Evolutionary conservation across 2,888 invertebrate genomes (phyloP).

Genomic region (Luperina nickerlii): DNA sequence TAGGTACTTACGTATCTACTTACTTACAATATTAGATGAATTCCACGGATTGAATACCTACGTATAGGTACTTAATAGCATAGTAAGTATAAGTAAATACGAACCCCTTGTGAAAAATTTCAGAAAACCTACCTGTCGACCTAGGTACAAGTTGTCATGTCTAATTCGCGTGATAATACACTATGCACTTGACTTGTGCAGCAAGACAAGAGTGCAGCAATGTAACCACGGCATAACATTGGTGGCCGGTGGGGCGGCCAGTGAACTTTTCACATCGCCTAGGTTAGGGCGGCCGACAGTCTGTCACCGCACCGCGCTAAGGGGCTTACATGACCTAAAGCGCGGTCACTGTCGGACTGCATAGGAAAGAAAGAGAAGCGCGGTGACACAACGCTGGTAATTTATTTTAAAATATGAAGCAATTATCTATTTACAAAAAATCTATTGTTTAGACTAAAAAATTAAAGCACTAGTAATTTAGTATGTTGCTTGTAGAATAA

Average conservation of each 20-base stretch:
- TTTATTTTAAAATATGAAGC: too few relatives aligned
- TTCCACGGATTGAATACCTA: constrained; percentile 53
- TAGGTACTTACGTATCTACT: constrained; percentile 65
- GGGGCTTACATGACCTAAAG: not conserved
- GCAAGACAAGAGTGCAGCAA: constrained; percentile 37
- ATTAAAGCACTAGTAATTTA: too few relatives aligned
- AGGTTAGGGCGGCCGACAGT: constrained; percentile 54
- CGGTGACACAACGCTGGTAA: too few relatives aligned
- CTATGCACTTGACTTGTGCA: constrained; percentile 16
- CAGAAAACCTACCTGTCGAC: not conserved
- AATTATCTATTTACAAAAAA: too few relatives aligned
- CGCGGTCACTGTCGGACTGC: not conserved
- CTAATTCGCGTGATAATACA: constrained; percentile 14
- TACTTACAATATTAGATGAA: constrained; percentile 79
- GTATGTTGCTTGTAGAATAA: too few relatives aligned
- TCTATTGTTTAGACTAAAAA: too few relatives aligned
- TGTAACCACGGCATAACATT: constrained; percentile 5
- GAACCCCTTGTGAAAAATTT: not conserved
- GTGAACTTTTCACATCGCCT: constrained; percentile 59
- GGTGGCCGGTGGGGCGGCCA: constrained; percentile 53
- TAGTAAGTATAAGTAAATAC: not conserved
- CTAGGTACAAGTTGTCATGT: not conserved
- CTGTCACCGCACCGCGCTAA: constrained; percentile 11
- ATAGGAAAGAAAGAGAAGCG: not conserved
- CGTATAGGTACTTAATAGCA: constrained; percentile 15